These are phyloP conservation scores for Empidonax traillii DNA, from an alignment of 2,113 vertebrate species.

Conservation along the genomic window DNA sequence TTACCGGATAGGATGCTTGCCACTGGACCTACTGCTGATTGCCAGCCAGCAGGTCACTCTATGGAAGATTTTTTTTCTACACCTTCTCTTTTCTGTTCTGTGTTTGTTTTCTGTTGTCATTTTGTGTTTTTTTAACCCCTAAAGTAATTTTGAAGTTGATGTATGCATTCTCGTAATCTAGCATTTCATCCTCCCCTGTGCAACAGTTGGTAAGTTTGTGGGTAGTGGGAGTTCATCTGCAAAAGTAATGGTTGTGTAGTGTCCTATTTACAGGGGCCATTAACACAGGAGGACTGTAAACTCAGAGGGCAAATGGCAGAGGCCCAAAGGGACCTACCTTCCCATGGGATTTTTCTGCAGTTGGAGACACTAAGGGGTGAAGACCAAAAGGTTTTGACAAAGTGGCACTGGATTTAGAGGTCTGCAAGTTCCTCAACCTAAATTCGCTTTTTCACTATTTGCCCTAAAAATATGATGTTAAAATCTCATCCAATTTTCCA, in stretches of 20 bases:
- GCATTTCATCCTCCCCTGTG: not conserved
- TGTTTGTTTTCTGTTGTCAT: not conserved
- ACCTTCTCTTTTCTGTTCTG: not conserved
- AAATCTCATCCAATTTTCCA: not conserved
- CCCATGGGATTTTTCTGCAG: accelerated
- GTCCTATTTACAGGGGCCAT: too few relatives aligned
- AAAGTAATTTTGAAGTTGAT: not conserved
- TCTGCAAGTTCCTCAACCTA: accelerated
- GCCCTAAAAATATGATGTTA: not conserved
- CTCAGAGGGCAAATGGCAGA: not conserved
- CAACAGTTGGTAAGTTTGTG: not conserved
- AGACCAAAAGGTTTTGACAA: not conserved
- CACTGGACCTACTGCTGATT: accelerated
- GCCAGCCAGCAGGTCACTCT: not conserved
- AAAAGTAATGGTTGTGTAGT: not conserved
- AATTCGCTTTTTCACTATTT: not conserved
- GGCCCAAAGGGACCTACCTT: not conserved
- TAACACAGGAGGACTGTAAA: not conserved
- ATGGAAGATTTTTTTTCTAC: not conserved
- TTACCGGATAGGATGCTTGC: not conserved
- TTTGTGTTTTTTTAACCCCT: not conserved
- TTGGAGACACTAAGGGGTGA: not conserved
- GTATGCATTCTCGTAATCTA: not conserved
- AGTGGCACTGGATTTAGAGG: not conserved
- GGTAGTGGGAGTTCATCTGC: not conserved